Evolutionary conservation across 1,140 invertebrate species (phyloP).

Genomic region (Probaryconus sp.): DNA sequence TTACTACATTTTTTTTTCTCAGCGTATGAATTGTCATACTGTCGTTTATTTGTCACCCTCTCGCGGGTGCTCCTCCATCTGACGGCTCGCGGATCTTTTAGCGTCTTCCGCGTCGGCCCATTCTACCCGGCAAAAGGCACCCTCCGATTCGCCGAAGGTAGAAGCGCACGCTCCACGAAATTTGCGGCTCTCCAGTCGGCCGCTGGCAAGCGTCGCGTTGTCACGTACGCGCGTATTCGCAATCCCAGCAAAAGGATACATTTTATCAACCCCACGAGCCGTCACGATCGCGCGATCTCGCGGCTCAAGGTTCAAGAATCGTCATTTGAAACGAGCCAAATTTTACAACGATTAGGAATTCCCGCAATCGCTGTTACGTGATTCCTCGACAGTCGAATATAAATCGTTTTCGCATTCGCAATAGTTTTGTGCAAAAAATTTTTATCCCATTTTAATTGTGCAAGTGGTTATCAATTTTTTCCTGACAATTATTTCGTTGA

Average conservation of each 20-base stretch:
- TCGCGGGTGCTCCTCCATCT: slow-evolving; percentile 50
- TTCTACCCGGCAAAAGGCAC: slow-evolving; percentile 28
- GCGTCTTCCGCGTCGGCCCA: slow-evolving; percentile 40
- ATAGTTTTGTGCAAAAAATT: no score
- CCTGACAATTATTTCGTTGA: no score
- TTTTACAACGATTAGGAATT: neutral
- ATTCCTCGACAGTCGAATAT: no score
- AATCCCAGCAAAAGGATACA: slow-evolving; percentile 5
- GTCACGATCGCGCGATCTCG: slow-evolving; percentile 18
- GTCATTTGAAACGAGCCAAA: neutral
- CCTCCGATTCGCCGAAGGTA: slow-evolving; percentile 26
- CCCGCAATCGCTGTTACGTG: neutral
- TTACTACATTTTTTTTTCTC: no score
- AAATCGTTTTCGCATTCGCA: no score
- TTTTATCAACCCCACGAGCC: neutral
- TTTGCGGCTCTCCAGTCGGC: slow-evolving; percentile 65
- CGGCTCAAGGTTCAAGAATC: slow-evolving; percentile 28
- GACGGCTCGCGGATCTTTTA: slow-evolving; percentile 49
- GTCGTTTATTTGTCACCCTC: slow-evolving; percentile 51
- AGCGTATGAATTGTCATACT: no score
- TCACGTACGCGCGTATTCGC: slow-evolving; percentile 52
- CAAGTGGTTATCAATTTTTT: no score
- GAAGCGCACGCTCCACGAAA: slow-evolving; percentile 49
- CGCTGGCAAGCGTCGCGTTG: slow-evolving; percentile 66
- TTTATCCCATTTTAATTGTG: no score